These are phyloP conservation scores for Trachymyrmex cornetzi DNA, from an alignment of 1,140 invertebrate species.

Conservation along the genomic window DNA sequence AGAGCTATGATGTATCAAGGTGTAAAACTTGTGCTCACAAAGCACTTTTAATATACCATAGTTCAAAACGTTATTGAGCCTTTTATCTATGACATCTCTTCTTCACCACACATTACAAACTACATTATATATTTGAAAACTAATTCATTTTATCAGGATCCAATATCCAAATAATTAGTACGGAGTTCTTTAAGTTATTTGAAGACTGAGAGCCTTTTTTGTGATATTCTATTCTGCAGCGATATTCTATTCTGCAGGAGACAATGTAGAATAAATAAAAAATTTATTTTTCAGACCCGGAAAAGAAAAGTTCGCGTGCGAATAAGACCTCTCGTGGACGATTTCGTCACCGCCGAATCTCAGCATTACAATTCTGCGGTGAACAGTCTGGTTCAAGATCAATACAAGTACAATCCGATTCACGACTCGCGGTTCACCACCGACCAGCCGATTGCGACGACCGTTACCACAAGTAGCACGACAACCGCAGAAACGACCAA, in stretches of 20 bases:
- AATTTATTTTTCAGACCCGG: conserved; percentile 74
- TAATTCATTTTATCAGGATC: too few relatives aligned
- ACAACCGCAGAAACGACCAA: conserved; percentile 12
- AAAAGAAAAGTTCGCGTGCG: conserved; percentile 81
- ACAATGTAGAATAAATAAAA: not conserved
- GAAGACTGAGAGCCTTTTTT: not conserved
- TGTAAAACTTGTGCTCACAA: too few relatives aligned
- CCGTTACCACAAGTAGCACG: conserved; percentile 22
- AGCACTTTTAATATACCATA: too few relatives aligned
- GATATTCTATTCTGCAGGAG: not conserved
- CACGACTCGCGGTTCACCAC: conserved; percentile 38
- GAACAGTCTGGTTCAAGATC: conserved; percentile 79
- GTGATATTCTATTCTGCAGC: not conserved
- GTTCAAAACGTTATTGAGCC: too few relatives aligned
- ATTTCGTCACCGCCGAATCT: conserved; percentile 83
- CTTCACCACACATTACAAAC: too few relatives aligned
- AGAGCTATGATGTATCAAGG: too few relatives aligned
- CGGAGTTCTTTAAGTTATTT: not conserved
- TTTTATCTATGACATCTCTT: too few relatives aligned
- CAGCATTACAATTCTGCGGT: conserved; percentile 81
- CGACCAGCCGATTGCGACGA: conserved; percentile 23
- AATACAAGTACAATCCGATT: conserved; percentile 64
- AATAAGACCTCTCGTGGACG: conserved; percentile 80
- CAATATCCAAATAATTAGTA: too few relatives aligned
- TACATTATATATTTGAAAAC: too few relatives aligned